Evolutionary conservation across 2,113 vertebrate species (phyloP), one percentile per base, ranked within the genome.

Genomic region (Stercorarius parasiticus): DNA sequence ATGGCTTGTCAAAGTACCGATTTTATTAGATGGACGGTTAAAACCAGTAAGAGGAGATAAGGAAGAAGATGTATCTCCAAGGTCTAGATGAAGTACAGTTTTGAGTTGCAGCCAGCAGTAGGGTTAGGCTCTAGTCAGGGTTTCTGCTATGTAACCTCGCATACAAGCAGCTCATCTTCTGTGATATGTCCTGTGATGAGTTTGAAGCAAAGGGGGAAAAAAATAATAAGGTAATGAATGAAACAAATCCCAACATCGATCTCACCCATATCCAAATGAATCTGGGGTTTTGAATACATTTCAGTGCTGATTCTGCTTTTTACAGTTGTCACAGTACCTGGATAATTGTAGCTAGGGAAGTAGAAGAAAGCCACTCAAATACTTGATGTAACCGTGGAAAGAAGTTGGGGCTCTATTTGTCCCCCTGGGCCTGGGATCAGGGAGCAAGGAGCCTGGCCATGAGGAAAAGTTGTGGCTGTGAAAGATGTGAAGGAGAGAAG

Each of bases 361-460:
- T 34, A 43, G 1, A 29, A 45, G 69, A 34, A 78, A 64, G 13
- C 23, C 67, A 6, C 69, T 89, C 7, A 15, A 61, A 40, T 40
- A 11, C 23, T 72, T 2, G 0, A 8, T 30, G 15, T 69, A 16
- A 40, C 8, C 87, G n/a, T 59, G 70, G 43, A 14, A 43, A 21
- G 14, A 81, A 71, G 18, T 10, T 78, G 20, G 5, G 8, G 71
- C 45, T 92, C 26, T 3, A 2, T 84, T 86, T 87, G 23, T 53
- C 12, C 20, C 22, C 38, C 3, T 65, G 45, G 6, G 15, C 6
- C 5, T 61, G 45, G 40, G 55, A 17, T n/a, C 5, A 27, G 17
- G n/a, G 62, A n/a, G 30, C 0, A 1, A 87, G 38, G 70, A 85
- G 25, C 25, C 8, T 29, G 52, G 10, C 13, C 11, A 0, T 11